Base-by-base conservation (phyloP, 2,888 invertebrate genomes). In the Anthrax anthrax region DNA sequence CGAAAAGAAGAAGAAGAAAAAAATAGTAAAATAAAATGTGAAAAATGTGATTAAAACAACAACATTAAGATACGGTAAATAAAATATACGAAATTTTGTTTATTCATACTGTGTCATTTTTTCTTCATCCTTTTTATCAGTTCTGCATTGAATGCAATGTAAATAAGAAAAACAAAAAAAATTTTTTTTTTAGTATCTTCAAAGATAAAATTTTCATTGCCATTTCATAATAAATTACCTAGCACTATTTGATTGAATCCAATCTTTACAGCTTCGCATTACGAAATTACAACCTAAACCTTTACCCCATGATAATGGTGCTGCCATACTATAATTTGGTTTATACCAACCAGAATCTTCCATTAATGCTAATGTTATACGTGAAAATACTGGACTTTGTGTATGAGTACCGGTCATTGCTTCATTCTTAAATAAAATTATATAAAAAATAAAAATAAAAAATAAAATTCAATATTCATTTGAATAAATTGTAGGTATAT, bases 351-450 rank as follows among this genome's bases (percentile, higher is more conserved):
- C 97, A 0, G 95, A 95, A 63, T 97, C 97, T 64, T 97, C 96
- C 90, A 98, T 87, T 52, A 97, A 70, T 0, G 97, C 97, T 52
- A 98, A 73, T 0, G 96, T 95, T 46, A 98, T 81, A 18, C 94
- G 74, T 1, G 95, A 95, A 69, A 96, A 96, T 1, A 94, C 90
- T 0, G 96, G 94, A 70, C 95, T 94, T 67, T 96, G 96, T 0
- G 97, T 97, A 67, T 97, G 97, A 0, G 95, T 96, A 2, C 96
- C 97, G 0, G 97, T 97, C 97, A 98, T 98, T 0, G 96, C 96
- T 70, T 98, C 97, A 67, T 96, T 96, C 89, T 94, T 62, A n/a
- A n/a, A n/a, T n/a, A n/a, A n/a, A n/a, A n/a, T n/a, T n/a, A 36
- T 23, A 23, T 23, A 23, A 4, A 60, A 50, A 47, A 39, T 39